phyloP scores from a whole-genome alignment of 2,797 vertebrate species.

The Xenentodon cancila region DNA sequence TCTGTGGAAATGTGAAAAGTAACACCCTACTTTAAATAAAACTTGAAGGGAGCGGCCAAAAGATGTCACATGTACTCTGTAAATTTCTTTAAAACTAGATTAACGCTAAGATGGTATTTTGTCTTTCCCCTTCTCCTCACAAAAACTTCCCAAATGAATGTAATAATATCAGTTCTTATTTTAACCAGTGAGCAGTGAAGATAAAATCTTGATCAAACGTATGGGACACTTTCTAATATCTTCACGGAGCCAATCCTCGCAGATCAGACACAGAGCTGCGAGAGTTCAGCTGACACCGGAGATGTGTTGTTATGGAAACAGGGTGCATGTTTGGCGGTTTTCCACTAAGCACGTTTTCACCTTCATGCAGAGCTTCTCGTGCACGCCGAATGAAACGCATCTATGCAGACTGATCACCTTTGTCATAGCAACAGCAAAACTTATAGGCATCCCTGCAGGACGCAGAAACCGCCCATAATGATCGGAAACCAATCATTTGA shows the following conservation, averaged over 20 bases:
- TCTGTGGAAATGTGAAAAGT: too few relatives aligned
- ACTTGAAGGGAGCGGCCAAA: too few relatives aligned
- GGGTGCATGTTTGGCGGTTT: constrained; percentile 12
- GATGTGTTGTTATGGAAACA: constrained; percentile 57
- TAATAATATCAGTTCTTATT: neutral
- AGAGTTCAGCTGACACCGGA: constrained; percentile 26
- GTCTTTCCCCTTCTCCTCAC: too few relatives aligned
- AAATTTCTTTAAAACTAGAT: too few relatives aligned
- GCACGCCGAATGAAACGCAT: neutral
- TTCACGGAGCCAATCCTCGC: neutral
- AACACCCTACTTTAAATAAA: too few relatives aligned
- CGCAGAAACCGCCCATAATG: neutral
- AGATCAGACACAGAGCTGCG: constrained; percentile 21
- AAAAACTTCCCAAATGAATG: too few relatives aligned
- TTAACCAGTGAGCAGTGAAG: neutral
- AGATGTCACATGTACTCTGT: too few relatives aligned
- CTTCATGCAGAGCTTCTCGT: constrained; percentile 8
- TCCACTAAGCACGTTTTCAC: neutral
- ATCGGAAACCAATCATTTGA: neutral
- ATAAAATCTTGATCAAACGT: neutral
- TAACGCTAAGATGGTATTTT: too few relatives aligned
- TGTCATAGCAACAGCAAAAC: neutral
- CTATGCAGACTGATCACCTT: neutral
- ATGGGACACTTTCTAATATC: constrained; percentile 6
- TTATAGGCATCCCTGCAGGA: neutral